Percentiles rank a stretch among this genome's conserved stretches.
Evolutionary conservation across 2,797 vertebrate species (phyloP).

Genomic region (Menidia menidia): DNA sequence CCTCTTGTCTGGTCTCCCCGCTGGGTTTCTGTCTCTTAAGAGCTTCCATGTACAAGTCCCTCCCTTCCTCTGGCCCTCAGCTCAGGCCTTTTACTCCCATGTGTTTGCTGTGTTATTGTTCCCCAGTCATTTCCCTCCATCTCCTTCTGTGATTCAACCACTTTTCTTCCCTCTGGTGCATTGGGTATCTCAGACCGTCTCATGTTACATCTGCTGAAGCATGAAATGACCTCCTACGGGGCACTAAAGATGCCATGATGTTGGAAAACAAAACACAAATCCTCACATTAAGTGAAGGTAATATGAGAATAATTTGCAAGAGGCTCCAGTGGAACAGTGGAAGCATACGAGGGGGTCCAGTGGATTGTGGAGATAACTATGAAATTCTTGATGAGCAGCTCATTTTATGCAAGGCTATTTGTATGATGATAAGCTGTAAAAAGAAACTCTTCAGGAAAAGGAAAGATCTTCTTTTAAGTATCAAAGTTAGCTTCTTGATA

Average conservation of each 20-base stretch:
- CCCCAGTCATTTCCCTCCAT: constrained; percentile 28
- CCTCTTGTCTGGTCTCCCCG: constrained; percentile 10
- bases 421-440: too few species aligned
- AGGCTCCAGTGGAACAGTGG: background rate
- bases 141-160: constrained; percentile 36
- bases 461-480: too few species aligned
- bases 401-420: too few species aligned
- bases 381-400: too few species aligned
- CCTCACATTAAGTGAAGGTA: constrained; percentile 15
- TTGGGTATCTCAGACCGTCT: constrained; percentile 33
- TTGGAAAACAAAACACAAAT: constrained; percentile 38
- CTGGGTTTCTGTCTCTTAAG: constrained; percentile 18
- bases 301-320: background rate
- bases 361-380: too few species aligned
- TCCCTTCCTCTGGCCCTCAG: background rate
- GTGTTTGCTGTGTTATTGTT: constrained; percentile 35
- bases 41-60: constrained; percentile 10
- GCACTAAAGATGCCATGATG: constrained; percentile 17
- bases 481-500: too few species aligned
- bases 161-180: constrained; percentile 30
- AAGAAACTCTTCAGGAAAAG: too few species aligned
- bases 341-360: too few species aligned
- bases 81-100: constrained; percentile 5
- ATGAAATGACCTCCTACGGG: constrained; percentile 67
- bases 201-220: constrained; percentile 57